Evolutionary conservation across 2,113 vertebrate species (phyloP).

Genomic region (Beaufortia kweichowensis): DNA sequence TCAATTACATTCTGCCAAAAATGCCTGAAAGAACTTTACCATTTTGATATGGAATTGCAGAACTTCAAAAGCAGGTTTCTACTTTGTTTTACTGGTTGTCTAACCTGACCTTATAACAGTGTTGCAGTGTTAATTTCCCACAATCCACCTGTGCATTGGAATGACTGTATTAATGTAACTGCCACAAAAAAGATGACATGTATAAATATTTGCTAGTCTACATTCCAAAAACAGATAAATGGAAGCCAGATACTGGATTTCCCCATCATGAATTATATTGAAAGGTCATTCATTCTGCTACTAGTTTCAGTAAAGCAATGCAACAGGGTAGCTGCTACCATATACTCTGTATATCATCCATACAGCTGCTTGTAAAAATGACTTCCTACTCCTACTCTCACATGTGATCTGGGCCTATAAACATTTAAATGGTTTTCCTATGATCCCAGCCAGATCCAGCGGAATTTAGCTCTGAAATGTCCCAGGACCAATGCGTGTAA

Average conservation of each 20-base stretch:
- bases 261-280: constrained; percentile 47
- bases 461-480: constrained; percentile 22
- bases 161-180: constrained; percentile 38
- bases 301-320: constrained; percentile 37
- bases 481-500: constrained; percentile 22
- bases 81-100: background rate
- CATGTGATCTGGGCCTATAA: constrained; percentile 49
- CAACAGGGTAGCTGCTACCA: constrained; percentile 10
- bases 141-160: constrained; percentile 39
- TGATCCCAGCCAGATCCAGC: constrained; percentile 44
- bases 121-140: constrained; percentile 17
- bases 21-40: constrained; percentile 17
- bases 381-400: constrained; percentile 24
- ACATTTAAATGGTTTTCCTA: constrained; percentile 51
- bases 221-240: constrained; percentile 50
- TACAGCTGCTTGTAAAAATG: constrained; percentile 33
- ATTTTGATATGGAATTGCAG: constrained; percentile 38
- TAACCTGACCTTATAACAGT: background rate
- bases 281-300: constrained; percentile 45
- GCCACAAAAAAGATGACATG: constrained; percentile 31
- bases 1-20: constrained; percentile 45
- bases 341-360: constrained; percentile 44
- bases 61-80: constrained; percentile 13
- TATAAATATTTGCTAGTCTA: constrained; percentile 30
- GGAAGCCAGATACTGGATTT: constrained; percentile 47